These are phyloP conservation scores for Macropus fuliginosus DNA, from an alignment of 2,797 vertebrate species.

Conservation along the genomic window DNA sequence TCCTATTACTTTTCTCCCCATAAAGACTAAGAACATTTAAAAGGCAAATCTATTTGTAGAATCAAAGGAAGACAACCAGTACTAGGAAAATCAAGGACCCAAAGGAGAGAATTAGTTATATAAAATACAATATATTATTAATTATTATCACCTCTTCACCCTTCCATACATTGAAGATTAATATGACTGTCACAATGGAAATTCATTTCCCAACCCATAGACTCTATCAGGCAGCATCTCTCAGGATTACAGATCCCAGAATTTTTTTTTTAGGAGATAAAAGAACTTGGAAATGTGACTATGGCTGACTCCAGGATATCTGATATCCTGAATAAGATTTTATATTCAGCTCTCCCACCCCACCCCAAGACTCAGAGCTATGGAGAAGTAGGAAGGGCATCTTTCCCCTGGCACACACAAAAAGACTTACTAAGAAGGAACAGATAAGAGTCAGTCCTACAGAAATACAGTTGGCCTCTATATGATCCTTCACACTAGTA, in stretches of 20 bases:
- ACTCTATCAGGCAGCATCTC: not conserved
- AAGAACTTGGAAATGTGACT: not conserved
- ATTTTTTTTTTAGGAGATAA: not conserved
- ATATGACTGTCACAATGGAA: not conserved
- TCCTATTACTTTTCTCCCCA: not conserved
- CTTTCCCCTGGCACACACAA: not conserved
- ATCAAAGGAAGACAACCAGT: not conserved
- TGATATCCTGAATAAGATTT: not conserved
- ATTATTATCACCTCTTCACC: not conserved
- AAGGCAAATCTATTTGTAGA: not conserved
- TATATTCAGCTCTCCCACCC: not conserved
- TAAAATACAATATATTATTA: not conserved
- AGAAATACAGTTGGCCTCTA: not conserved
- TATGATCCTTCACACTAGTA: not conserved
- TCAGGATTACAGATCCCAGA: slow-evolving; percentile 1
- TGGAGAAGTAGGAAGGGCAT: not conserved
- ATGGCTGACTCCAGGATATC: not conserved
- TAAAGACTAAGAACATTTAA: not conserved
- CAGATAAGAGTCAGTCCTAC: not conserved
- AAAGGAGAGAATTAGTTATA: not conserved
- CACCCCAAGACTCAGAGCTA: not conserved
- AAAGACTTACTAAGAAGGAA: not conserved
- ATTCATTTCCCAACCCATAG: not conserved
- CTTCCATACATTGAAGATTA: not conserved
- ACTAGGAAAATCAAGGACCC: not conserved